Evolutionary conservation across 2,888 invertebrate species (phyloP).

Genomic region (Congeria kusceri): DNA sequence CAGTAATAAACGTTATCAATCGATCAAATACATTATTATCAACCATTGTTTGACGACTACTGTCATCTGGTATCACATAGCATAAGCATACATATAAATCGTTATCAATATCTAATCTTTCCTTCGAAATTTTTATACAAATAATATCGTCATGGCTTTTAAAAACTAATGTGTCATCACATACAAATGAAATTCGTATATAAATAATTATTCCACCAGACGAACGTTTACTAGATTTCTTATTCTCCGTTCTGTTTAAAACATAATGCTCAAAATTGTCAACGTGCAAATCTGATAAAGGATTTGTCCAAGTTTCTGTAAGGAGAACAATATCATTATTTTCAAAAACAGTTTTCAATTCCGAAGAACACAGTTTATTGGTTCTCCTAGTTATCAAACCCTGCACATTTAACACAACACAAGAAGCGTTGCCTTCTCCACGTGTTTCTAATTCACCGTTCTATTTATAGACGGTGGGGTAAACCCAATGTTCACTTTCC

Average conservation of each 20-base stretch:
- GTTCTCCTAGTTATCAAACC: conserved; percentile 18
- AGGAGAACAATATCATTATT: conserved; percentile 27
- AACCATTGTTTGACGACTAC: conserved; percentile 22
- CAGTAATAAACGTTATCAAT: conserved; percentile 14
- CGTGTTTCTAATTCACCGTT: conserved; percentile 4
- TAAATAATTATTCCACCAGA: conserved; percentile 27
- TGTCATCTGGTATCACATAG: conserved; percentile 33
- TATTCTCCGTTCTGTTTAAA: conserved; percentile 20
- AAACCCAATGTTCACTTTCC: not conserved
- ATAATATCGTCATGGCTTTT: too few relatives aligned
- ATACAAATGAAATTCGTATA: conserved; percentile 13
- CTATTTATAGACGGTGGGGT: not conserved
- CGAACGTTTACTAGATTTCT: conserved; percentile 18
- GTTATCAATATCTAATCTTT: not conserved
- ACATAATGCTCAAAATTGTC: conserved; percentile 23
- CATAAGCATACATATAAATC: conserved; percentile 34
- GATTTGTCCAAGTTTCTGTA: conserved; percentile 38
- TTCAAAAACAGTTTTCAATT: conserved; percentile 34
- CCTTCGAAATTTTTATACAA: too few relatives aligned
- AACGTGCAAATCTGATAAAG: conserved; percentile 7
- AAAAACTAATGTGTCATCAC: conserved; percentile 18
- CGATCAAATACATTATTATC: conserved; percentile 28
- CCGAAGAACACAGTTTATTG: conserved; percentile 21
- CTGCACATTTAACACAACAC: conserved; percentile 22
- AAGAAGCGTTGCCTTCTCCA: conserved; percentile 14